Evolutionary conservation across 2,797 vertebrate species (phyloP).

Genomic region (Microcaecilia unicolor): DNA sequence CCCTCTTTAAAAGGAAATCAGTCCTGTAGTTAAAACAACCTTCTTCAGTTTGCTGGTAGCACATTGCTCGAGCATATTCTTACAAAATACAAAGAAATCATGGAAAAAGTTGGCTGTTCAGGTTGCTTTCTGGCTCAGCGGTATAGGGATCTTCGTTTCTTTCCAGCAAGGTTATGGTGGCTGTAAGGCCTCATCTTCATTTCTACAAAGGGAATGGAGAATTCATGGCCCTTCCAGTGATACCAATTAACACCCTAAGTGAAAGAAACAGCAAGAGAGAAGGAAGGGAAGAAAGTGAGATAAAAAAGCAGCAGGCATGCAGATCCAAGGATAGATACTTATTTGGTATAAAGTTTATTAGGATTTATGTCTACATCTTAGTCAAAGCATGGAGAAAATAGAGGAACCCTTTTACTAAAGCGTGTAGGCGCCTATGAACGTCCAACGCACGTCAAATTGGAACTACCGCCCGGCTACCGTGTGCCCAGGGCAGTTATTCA

Average conservation of each 20-base stretch:
- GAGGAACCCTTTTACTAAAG: too few species aligned
- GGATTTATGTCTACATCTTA: too few species aligned
- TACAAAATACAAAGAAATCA: conserved; percentile 68
- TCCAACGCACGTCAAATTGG: too few species aligned
- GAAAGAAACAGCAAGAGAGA: conserved; percentile 13
- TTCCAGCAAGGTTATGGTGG: conserved; percentile 72
- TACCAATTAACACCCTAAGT: conserved; percentile 97
- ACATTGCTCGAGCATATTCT: conserved; percentile 23
- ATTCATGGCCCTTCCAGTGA: conserved; percentile 97
- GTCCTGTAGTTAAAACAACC: neutral
- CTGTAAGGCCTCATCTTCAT: conserved; percentile 96
- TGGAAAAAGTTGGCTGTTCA: conserved; percentile 33
- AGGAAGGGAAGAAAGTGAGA: neutral
- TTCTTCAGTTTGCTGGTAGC: conserved; percentile 15
- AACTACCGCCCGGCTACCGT: too few species aligned
- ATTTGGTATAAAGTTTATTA: too few species aligned
- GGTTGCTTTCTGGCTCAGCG: conserved; percentile 51
- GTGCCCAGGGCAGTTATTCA: too few species aligned
- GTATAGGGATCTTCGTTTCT: conserved; percentile 74
- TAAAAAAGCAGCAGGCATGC: neutral
- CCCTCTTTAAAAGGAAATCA: conserved; percentile 6
- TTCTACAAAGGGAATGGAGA: conserved; percentile 96
- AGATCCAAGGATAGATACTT: too few species aligned
- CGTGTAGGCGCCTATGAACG: too few species aligned
- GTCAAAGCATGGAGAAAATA: too few species aligned